Evolutionary conservation across 2,888 invertebrate genomes (phyloP), one percentile per base, ranked within the genome.

Genomic region (Gasteruption jaculator): DNA sequence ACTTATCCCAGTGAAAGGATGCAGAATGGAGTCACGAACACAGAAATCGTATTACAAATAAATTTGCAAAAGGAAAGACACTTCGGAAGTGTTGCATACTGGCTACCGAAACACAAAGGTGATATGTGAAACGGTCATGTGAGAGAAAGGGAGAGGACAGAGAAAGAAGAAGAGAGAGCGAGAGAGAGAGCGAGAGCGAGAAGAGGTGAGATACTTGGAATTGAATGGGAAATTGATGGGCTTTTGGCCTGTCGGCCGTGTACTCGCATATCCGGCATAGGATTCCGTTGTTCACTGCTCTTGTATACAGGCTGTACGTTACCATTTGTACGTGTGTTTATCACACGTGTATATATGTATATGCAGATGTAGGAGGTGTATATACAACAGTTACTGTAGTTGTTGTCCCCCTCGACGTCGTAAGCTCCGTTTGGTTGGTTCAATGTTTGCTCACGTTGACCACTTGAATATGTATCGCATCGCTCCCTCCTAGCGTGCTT

Each of bases 221-320:
- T 61, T 60, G 61, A 62, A 61, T 61, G 58, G 61, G 61, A 61
- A 61, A 61, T 61, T 61, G 62, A 61, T 60, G 61, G 61, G 61
- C 56, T 54, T n/a, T 57, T 57, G 54, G 49, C 53, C 55, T 60
- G 61, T 60, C 61, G 57, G 52, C 46, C 50, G 45, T 56, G 56
- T 54, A 52, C 54, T 53, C 57, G 57, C 53, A 57, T 54, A 58
- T 53, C 53, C 58, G 58, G 49, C 53, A 45, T 56, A 51, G 53
- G 52, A 43, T 40, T 29, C 12, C 37, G 29, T 40, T 18, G 38
- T 6, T 24, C 11, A 34, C 24, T 7, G 4, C 29, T 22, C 27
- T 24, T 50, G 56, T 58, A 56, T 54, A 60, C 54, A 52, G 41
- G 12, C 48, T 53, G 49, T 43, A 53, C 48, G 46, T 16, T 36